Evolutionary conservation across 2,888 invertebrate species (phyloP), one percentile per base, ranked within the genome.

Genomic region (Heliconius aoede): DNA sequence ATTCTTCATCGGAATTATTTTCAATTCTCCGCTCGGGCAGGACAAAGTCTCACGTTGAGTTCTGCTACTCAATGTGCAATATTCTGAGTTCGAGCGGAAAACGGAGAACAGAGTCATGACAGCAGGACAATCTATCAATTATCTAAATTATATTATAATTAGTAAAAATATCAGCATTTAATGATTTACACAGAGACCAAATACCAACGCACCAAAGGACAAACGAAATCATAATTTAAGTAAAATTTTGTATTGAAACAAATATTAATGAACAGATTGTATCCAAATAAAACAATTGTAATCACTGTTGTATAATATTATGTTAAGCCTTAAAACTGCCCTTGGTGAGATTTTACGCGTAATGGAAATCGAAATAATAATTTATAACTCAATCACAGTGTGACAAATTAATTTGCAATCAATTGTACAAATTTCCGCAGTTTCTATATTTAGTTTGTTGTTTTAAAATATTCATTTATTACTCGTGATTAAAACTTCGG

Each of bases 321-420:
- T 64, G n/a, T 64, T 64, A 64, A 64, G 32, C 32, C n/a, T 64
- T 36, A n/a, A 64, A 64, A 64, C 32, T 64, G 64, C 13, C n/a
- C n/a, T 30, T 24, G 32, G 13, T 64, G 32, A 64, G 7, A 36
- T 36, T 64, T 64, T 24, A 64, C 64, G 64, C 64, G n/a, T 64
- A n/a, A n/a, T 64, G 32, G 13, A 64, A 24, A 11, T n/a, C 36
- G n/a, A 32, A 36, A 64, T 64, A n/a, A n/a, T 36, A 64, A 36
- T 36, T 36, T 9, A n/a, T 64, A 64, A 64, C 24, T 36, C 32
- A 36, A 36, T 64, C 13, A 64, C n/a, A 24, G 64, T 36, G 32
- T 13, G n/a, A 64, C 64, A 5, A 36, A 64, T 64, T 15, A 32
- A 64, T 64, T 64, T 32, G 11, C 24, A 64, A 64, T 36, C 32